Conservation (phyloP, 2,113 vertebrate species). For the Arvicanthis niloticus region DNA sequence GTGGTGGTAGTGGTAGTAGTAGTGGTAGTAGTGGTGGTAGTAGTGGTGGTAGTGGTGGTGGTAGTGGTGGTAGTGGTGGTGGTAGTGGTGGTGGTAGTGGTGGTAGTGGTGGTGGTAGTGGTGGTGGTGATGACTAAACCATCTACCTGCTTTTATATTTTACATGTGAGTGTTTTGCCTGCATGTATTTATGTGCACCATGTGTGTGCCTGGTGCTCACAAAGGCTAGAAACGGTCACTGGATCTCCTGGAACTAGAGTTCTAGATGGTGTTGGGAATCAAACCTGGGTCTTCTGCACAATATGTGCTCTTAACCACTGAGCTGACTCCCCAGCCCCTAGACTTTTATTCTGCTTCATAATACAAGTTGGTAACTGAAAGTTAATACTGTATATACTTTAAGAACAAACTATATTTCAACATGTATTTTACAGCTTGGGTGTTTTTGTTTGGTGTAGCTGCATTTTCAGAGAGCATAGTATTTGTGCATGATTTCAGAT, state of each 20-base stretch:
- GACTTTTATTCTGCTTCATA: background rate
- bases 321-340: background rate
- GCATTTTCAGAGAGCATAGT: background rate
- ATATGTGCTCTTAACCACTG: background rate
- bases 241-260: background rate
- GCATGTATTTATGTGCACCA: background rate
- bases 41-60: too few relatives aligned
- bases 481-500: background rate
- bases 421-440: background rate
- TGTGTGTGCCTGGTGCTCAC: background rate
- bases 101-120: too few relatives aligned
- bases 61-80: too few relatives aligned
- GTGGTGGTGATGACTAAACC: too few relatives aligned
- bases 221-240: background rate
- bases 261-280: background rate
- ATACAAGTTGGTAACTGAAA: background rate
- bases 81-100: too few relatives aligned
- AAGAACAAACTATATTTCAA: background rate
- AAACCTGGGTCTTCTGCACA: background rate
- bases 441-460: background rate
- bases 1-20: too few relatives aligned
- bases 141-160: background rate
- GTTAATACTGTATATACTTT: background rate
- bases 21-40: too few relatives aligned
- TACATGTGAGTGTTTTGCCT: background rate